These are phyloP conservation scores for Peromyscus aztecus DNA, from an alignment of 2,797 vertebrate species.

Conservation along the genomic window DNA sequence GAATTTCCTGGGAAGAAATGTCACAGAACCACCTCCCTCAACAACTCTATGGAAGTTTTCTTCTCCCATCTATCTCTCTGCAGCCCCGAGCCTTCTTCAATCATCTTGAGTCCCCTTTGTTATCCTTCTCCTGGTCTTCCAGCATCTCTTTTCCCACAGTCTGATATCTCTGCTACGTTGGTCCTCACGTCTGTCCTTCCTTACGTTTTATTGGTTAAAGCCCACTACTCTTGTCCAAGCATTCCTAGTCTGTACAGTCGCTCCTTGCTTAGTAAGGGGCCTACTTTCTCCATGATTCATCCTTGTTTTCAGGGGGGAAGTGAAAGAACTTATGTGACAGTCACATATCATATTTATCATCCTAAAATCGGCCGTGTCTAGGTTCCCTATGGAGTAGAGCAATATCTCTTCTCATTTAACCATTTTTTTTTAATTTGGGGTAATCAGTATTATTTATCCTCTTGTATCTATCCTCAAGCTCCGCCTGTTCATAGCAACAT, in stretches of 20 bases:
- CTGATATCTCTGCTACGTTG: neutral
- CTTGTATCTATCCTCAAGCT: neutral
- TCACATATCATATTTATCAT: neutral
- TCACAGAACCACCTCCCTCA: neutral
- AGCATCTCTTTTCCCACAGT: neutral
- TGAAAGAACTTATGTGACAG: neutral
- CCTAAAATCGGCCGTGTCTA: constrained; percentile 2
- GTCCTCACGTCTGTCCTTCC: neutral
- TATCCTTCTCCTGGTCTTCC: neutral
- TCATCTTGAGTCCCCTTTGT: neutral
- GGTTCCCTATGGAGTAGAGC: neutral
- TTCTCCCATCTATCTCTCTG: neutral
- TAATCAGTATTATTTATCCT: neutral
- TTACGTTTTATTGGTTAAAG: neutral
- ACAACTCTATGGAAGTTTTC: neutral
- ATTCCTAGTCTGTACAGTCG: rapidly evolving
- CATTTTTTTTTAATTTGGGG: neutral
- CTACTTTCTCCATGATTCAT: neutral
- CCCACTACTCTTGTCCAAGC: neutral
- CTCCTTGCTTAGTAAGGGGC: neutral
- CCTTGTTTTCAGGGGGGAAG: neutral
- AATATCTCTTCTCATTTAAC: neutral
- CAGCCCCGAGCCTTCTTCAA: neutral
- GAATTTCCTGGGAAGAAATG: neutral
- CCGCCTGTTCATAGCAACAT: neutral